phyloP scores from a whole-genome alignment of 2,797 vertebrate species.

The Coreius guichenoti region DNA sequence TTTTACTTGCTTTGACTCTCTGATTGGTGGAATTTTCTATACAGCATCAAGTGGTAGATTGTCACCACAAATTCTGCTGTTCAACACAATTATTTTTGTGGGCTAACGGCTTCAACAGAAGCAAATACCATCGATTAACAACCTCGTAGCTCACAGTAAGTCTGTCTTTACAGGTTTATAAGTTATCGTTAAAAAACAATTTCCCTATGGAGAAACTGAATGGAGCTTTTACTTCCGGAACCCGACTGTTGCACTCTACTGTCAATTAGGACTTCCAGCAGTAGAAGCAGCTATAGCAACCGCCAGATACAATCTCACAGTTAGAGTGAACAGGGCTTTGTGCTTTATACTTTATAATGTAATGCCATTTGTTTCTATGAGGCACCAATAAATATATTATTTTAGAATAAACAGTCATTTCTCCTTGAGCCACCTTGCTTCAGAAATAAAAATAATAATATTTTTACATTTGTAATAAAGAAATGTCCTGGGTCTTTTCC shows the following conservation, averaged over 20 bases:
- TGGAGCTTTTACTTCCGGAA: background rate
- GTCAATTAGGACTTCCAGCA: background rate
- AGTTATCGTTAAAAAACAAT: too few species aligned
- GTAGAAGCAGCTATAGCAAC: background rate
- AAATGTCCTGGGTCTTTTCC: slow-evolving; percentile 26
- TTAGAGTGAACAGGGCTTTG: background rate
- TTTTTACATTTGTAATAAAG: slow-evolving; percentile 35
- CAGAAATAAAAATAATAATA: slow-evolving; percentile 14
- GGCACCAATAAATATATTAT: background rate
- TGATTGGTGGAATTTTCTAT: background rate
- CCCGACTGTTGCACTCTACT: background rate
- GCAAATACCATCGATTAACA: background rate
- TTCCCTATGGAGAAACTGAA: background rate
- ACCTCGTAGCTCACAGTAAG: background rate
- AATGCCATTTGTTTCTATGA: slow-evolving; percentile 15
- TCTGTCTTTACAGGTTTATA: background rate
- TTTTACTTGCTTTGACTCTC: background rate
- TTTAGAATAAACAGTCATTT: slow-evolving; percentile 7
- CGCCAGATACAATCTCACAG: background rate
- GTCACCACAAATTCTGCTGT: background rate
- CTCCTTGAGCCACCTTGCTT: background rate
- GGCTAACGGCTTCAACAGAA: background rate
- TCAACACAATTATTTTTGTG: background rate
- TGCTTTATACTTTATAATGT: background rate
- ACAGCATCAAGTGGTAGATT: background rate